Percentiles rank a stretch among this genome's conserved stretches.
These are phyloP conservation scores for Candidula unifasciata DNA, from an alignment of 2,888 invertebrate genomes.

Conservation along the genomic window DNA sequence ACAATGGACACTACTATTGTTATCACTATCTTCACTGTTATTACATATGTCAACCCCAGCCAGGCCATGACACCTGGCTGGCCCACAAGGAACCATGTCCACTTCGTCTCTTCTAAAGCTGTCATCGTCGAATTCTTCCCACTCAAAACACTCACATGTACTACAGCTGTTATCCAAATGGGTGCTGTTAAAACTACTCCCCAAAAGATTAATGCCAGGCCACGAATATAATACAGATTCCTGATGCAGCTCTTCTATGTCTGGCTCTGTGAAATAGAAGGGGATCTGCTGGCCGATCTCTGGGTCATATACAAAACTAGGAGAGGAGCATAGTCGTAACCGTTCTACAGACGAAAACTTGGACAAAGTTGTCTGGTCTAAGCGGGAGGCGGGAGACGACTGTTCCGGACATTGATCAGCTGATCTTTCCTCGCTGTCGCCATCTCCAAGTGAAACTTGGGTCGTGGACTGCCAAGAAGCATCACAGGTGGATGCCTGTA, in stretches of 20 bases:
- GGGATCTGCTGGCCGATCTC: conserved; percentile 37
- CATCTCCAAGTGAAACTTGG: too few species aligned
- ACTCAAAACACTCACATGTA: conserved; percentile 13
- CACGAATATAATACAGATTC: not conserved
- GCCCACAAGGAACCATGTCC: not conserved
- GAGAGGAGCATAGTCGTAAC: conserved; percentile 37
- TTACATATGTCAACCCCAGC: not conserved
- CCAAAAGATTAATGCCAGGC: too few species aligned
- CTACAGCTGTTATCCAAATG: not conserved
- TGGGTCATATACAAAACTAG: conserved; percentile 36
- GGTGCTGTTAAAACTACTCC: not conserved
- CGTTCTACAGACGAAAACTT: conserved; percentile 30
- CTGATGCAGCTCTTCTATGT: not conserved
- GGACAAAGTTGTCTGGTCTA: not conserved
- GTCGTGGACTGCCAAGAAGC: too few species aligned
- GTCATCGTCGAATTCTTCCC: conserved; percentile 37
- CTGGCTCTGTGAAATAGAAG: conserved; percentile 39
- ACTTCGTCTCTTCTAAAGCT: not conserved
- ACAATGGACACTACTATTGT: not conserved
- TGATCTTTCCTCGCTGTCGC: too few species aligned
- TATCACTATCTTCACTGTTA: not conserved
- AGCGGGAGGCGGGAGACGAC: not conserved
- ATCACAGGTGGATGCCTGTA: not conserved
- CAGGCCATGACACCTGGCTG: not conserved
- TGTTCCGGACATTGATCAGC: not conserved